Evolutionary conservation across 2,888 invertebrate genomes (phyloP), one percentile per base, ranked within the genome.

Genomic region (Ernsta delagoae): DNA sequence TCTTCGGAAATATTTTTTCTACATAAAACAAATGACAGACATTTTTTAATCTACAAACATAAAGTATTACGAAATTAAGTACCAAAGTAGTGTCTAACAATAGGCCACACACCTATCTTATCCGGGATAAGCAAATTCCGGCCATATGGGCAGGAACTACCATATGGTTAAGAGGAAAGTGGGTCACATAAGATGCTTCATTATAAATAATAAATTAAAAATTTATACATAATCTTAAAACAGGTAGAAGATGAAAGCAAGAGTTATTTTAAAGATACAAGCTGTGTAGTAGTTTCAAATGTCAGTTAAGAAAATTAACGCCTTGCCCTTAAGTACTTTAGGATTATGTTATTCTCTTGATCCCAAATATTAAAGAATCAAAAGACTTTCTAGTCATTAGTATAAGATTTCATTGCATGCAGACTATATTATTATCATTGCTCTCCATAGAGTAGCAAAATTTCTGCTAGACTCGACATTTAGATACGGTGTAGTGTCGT

Each of bases 71-170:
- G 31, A 31, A 31, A 31, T 31, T 31, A 31, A 31, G 3, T 31
- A 31, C 31, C 31, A 31, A 31, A 31, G 31, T 8, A 8, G 39
- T 39, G 16, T 39, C 16, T 24, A 61, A 66, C 66, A 66, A 68
- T 68, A 62, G 70, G 67, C 9, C 59, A 73, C 75, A 74, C 74
- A 80, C 81, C 80, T 16, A 16, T 80, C 77, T 76, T 77, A 81
- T 76, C 77, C 77, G 73, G 77, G 62, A 68, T 62, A 78, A 75
- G 72, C 71, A 72, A 76, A 76, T 73, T 68, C 68, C 68, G 61
- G 61, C 68, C 68, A 68, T 57, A 62, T 62, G 68, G 48, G 62
- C 56, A 68, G 62, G 61, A 56, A 68, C 57, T 39, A 50, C 48
- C 68, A 57, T 61, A 68, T 62, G 62, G 56, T 31, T 43, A 16